phyloP scores from a whole-genome alignment of 1,140 invertebrate species.

The Brachionus plicatilis region DNA sequence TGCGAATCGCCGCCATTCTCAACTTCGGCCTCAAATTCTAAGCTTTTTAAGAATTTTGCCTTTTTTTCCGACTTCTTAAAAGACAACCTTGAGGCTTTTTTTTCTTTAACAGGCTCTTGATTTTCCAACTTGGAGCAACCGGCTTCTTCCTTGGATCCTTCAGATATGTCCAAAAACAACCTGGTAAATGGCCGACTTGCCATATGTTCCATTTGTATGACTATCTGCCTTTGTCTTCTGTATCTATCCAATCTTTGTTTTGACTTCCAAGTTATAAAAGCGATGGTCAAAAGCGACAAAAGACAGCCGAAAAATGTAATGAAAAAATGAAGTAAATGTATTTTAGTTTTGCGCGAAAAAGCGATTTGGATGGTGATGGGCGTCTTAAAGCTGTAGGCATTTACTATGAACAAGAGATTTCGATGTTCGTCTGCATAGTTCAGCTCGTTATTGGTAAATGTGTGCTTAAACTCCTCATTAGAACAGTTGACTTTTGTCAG shows the following conservation, averaged over 20 bases:
- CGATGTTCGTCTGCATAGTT: slow-evolving; percentile 10
- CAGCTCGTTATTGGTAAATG: not conserved
- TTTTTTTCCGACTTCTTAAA: slow-evolving; percentile 16
- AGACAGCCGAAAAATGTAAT: slow-evolving; percentile 34
- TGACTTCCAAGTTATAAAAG: slow-evolving; percentile 37
- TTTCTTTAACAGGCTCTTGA: not conserved
- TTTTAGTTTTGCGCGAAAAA: slow-evolving; percentile 30
- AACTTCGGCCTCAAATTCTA: not conserved
- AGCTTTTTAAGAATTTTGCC: not conserved
- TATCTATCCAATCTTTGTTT: slow-evolving; percentile 29
- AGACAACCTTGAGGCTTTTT: not conserved
- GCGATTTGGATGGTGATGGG: slow-evolving; percentile 15
- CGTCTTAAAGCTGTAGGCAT: slow-evolving; percentile 22
- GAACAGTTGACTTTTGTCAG: not conserved
- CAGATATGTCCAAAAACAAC: not conserved
- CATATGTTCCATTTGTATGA: slow-evolving; percentile 39
- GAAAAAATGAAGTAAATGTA: slow-evolving; percentile 32
- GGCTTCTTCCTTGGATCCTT: not conserved
- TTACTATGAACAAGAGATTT: slow-evolving; percentile 14
- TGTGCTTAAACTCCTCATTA: not conserved
- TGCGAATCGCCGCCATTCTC: not conserved
- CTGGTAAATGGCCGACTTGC: slow-evolving; percentile 29
- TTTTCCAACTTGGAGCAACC: not conserved
- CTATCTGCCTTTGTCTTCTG: slow-evolving; percentile 33
- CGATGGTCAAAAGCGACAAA: not conserved